Evolutionary conservation across 2,888 invertebrate genomes (phyloP), one percentile per base, ranked within the genome.

Genomic region (Acrobasis suavella): DNA sequence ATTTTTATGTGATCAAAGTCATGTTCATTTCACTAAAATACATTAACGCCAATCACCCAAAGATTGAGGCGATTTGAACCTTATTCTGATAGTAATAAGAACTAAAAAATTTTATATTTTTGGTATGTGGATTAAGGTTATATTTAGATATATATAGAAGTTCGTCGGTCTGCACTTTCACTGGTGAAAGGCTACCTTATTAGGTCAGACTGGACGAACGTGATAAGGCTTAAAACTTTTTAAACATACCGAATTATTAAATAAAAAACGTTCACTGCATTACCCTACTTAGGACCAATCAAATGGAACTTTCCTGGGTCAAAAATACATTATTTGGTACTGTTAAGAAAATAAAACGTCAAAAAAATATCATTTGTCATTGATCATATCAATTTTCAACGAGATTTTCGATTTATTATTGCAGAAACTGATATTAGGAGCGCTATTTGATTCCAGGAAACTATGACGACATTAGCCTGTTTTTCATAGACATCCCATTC

Each of bases 161-260:
- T 66, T 52, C 63, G 12, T 10, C 38, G 37, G 8, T 14, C 22
- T 9, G 50, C 58, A 62, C 69, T 69, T 69, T 69, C 69, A 52
- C 67, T 49, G 66, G 69, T 69, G 69, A 69, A 69, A 69, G 69
- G 66, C 50, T 59, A 16, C 55, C 52, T 58, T 63, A 61, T 64
- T 65, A 66, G 67, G 67, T 66, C 65, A 65, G 49, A 50, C 64
- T 66, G 65, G 66, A 66, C 54, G 8, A 14, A 15, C 37, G 8
- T 2, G 14, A 46, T 42, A 42, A 42, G 12, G 14, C 42, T 42
- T 42, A 8, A 42, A 42, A 42, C 46, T 46, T 46, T 46, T 46
- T 46, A 46, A 12, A 42, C 10, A 46, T n/a, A 3, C 46, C 14
- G 3, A 46, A 46, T 46, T 46, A 14, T n/a, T n/a, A n/a, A 46